phyloP scores from a whole-genome alignment of 2,888 invertebrate species.

The Nomada flava region DNA sequence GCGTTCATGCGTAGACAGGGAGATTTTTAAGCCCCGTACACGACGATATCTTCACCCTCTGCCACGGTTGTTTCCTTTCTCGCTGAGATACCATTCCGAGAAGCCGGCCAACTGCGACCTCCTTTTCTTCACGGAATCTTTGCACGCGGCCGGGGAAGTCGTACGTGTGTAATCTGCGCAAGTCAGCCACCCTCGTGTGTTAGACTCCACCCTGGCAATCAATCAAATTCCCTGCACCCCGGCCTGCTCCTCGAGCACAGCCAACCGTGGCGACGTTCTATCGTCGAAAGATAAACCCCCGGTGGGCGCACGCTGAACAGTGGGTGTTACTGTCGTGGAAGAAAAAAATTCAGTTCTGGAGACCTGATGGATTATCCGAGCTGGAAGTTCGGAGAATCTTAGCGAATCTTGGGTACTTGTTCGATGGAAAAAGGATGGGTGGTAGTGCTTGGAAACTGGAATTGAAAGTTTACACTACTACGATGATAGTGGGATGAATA shows the following conservation, averaged over 20 bases:
- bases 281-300: slow-evolving; percentile 66
- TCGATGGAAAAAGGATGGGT: background rate
- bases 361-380: slow-evolving; percentile 4
- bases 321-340: slow-evolving; percentile 39
- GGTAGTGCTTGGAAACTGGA: background rate
- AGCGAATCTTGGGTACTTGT: background rate
- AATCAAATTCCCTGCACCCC: slow-evolving; percentile 72
- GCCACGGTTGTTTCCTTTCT: slow-evolving; percentile 2
- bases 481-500: no score
- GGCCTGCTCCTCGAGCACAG: slow-evolving; percentile 41
- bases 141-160: slow-evolving; percentile 46
- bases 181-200: slow-evolving; percentile 74
- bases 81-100: slow-evolving; percentile 38
- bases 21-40: background rate
- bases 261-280: slow-evolving; percentile 64
- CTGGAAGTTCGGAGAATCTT: slow-evolving; percentile 1
- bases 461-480: no score
- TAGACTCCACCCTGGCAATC: slow-evolving; percentile 80
- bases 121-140: slow-evolving; percentile 59
- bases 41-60: slow-evolving; percentile 1
- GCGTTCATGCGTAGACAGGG: background rate
- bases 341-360: slow-evolving; percentile 31
- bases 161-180: slow-evolving; percentile 71
- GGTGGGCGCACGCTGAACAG: slow-evolving; percentile 22
- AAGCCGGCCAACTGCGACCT: slow-evolving; percentile 45